Evolutionary conservation across 2,888 invertebrate species (phyloP).

Genomic region (Balanococcus diminutus): DNA sequence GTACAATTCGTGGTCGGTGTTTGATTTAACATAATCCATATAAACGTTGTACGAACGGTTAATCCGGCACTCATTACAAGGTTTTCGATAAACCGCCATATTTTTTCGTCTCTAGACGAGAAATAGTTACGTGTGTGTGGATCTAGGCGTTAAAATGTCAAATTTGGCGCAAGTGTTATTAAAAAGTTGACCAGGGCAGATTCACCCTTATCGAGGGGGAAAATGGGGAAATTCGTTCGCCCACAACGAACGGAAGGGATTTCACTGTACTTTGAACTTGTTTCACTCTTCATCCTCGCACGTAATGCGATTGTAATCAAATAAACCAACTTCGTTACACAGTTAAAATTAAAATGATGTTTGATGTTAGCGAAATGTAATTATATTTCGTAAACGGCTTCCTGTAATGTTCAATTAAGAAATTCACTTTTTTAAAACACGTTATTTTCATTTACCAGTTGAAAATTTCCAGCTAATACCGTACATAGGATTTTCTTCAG

Average conservation of each 20-base stretch:
- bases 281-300: conserved; percentile 1
- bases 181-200: not conserved
- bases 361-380: conserved; percentile 19
- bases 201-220: not conserved
- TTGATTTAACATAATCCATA: conserved; percentile 2
- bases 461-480: not conserved
- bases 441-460: conserved; percentile 2
- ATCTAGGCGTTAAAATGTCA: not conserved
- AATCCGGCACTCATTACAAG: not conserved
- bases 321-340: conserved; percentile 34
- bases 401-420: conserved; percentile 32
- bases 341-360: conserved; percentile 25
- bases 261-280: conserved; percentile 12
- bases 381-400: conserved; percentile 35
- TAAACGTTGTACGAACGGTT: conserved; percentile 1
- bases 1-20: not conserved
- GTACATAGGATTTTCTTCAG: not conserved
- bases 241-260: not conserved
- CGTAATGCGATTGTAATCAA: conserved; percentile 35
- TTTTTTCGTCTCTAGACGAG: not conserved
- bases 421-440: not conserved
- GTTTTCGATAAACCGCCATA: not conserved
- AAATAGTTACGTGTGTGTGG: not conserved
- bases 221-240: not conserved
- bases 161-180: not conserved